Conservation (phyloP, 2,888 invertebrate species). For the Megaustenia siamemsis region DNA sequence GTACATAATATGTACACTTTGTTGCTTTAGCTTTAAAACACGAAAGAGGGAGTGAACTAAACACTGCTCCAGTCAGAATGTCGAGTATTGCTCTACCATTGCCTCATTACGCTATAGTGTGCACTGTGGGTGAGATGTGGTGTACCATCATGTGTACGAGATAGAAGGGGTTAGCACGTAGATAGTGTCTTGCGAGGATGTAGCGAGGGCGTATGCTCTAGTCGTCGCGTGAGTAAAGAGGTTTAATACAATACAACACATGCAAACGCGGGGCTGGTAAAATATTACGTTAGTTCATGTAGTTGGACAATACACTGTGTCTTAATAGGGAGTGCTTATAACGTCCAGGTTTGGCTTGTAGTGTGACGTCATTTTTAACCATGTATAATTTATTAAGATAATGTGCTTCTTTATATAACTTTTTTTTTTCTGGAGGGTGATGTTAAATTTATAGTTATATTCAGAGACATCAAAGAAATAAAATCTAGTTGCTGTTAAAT, state of each 20-base stretch:
- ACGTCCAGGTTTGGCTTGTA: too few relatives aligned
- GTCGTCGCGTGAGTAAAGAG: neutral
- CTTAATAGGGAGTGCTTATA: too few relatives aligned
- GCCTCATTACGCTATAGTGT: neutral
- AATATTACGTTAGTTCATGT: too few relatives aligned
- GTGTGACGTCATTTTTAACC: too few relatives aligned
- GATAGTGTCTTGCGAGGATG: neutral
- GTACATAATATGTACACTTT: slow-evolving; percentile 4
- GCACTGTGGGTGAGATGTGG: neutral
- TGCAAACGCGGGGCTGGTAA: too few relatives aligned
- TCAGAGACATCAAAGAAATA: too few relatives aligned
- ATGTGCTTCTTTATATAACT: too few relatives aligned
- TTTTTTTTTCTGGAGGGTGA: too few relatives aligned
- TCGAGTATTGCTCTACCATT: neutral
- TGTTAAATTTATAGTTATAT: too few relatives aligned
- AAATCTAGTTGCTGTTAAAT: too few relatives aligned
- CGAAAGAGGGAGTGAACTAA: neutral
- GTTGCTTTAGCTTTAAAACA: neutral
- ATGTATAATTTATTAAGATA: too few relatives aligned
- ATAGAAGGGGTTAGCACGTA: neutral
- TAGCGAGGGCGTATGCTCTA: neutral
- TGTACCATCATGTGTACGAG: neutral
- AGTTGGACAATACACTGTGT: too few relatives aligned
- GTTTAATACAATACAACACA: neutral
- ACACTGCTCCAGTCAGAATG: neutral